Base-by-base conservation (phyloP, 1,140 invertebrate genomes). In the Musca vetustissima region DNA sequence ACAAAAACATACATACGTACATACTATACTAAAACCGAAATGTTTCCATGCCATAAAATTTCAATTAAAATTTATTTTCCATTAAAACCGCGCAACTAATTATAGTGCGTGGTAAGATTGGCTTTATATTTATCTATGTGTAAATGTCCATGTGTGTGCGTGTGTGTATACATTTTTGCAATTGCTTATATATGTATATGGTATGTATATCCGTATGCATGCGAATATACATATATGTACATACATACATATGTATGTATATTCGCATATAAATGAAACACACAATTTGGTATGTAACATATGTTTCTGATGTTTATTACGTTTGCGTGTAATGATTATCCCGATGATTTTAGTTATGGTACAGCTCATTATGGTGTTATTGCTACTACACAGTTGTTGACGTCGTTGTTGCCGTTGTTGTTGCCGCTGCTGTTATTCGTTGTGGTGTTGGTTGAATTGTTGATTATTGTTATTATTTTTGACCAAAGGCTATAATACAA, bases 241-340 rank as follows among this genome's bases (percentile, higher is more conserved):
- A 43, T 43, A 13, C 36, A 43, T 43, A 43, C 36, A 43, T 43
- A 11, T 43, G 11, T 43, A 13, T 43, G 11, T 43, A 13, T 43
- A 43, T 43, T 8, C 13, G 6, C 36, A 13, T 43, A 9, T 43
- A 43, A 43, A 43, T 43, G 36, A 43, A 43, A 13, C 36, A 43
- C 36, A 43, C 36, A 43, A 43, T 9, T 43, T 43, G 49, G 49
- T 19, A 6, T 21, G 21, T 22, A 59, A 59, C 55, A 59, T 59
- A 59, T 59, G 55, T 59, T 59, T 32, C 24, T 32, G 55, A 59
- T 59, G 55, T 59, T 59, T 59, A 59, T 59, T 59, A 59, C 25
- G 55, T 59, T 59, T 59, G 55, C 55, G 55, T 59, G 55, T 59
- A 25, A 59, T 59, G 28, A 59, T 59, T 59, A 59, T 59, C 28